These are phyloP conservation scores for Poecilia velifera DNA, from an alignment of 2,797 vertebrate species.

Conservation along the genomic window DNA sequence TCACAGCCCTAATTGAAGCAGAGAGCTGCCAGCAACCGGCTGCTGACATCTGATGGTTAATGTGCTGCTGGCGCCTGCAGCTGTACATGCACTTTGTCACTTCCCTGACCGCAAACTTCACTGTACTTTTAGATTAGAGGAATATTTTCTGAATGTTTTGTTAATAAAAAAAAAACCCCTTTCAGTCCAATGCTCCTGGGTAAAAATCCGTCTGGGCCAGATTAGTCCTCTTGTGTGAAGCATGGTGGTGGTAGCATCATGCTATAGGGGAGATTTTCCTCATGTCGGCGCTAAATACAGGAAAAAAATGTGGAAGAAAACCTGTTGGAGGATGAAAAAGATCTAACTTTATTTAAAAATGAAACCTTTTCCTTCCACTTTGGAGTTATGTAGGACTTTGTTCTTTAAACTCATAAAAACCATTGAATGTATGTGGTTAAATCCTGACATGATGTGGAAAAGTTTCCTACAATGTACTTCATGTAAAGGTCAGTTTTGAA, in stretches of 20 bases:
- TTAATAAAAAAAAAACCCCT: not conserved
- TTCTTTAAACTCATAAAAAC: not conserved
- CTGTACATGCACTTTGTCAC: constrained; percentile 7
- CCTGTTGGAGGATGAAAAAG: not conserved
- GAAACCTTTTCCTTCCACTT: not conserved
- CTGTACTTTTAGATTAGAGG: not conserved
- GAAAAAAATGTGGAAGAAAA: not conserved
- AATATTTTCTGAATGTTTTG: not conserved
- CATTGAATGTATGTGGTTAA: not conserved
- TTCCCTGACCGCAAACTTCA: not conserved
- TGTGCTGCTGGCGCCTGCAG: constrained; percentile 13
- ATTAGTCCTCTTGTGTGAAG: not conserved
- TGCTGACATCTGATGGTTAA: constrained; percentile 55
- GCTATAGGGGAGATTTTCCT: not conserved
- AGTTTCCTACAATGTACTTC: not conserved
- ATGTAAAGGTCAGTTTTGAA: not conserved
- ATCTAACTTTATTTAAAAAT: not conserved
- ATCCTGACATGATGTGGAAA: not conserved
- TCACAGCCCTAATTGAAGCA: constrained; percentile 46
- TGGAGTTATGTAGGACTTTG: not conserved
- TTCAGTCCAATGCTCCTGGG: not conserved
- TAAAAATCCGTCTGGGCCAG: not conserved
- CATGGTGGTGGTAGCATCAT: not conserved
- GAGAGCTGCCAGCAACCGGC: constrained; percentile 44
- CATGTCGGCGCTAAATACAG: not conserved